Evolutionary conservation across 2,888 invertebrate species (phyloP), one percentile per base, ranked within the genome.

Genomic region (Lepetodrilus schrolli): DNA sequence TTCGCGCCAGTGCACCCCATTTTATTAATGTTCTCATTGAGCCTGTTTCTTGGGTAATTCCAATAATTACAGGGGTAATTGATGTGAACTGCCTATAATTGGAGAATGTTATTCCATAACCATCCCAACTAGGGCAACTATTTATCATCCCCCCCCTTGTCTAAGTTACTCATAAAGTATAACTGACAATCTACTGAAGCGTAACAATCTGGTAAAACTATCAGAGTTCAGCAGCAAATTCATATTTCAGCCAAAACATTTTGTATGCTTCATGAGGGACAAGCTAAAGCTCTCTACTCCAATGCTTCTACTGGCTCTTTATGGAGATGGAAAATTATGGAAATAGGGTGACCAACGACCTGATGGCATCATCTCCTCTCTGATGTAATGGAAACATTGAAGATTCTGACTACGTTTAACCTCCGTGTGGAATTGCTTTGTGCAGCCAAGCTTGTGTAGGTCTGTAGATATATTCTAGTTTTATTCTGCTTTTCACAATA

Each of bases 1-100:
- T 58, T 34, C 13, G 58, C 34, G 34, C 30, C 58, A 58, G 30
- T 58, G 58, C 34, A 30, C 58, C 30, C 34, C 58, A 58, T 30
- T 58, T 58, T 34, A 58, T 58, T 30, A 30, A 58, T 58, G 58
- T 58, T 34, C 58, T 58, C 58, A 58, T 58, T 58, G 34, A 23
- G 30, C 13, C 17, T 10, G 58, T 34, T 58, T 23, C 30, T 58
- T 58, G 58, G 30, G 58, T 58, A 30, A 30, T 34, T 58, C 34
- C 30, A 30, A 21, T 58, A 30, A 58, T 58, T 58, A 58, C 34
- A 58, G 17, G 20, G 30, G 58, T 58, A 34, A 34, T 58, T 58
- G 58, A 58, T 58, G 30, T 34, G 58, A 30, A 34, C 58, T 23
- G 30, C 13, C 26, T 30, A 51, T 26, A 21, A 23, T 51, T 50